Conservation (phyloP, 2,113 vertebrate species). For the Camelus bactrianus region DNA sequence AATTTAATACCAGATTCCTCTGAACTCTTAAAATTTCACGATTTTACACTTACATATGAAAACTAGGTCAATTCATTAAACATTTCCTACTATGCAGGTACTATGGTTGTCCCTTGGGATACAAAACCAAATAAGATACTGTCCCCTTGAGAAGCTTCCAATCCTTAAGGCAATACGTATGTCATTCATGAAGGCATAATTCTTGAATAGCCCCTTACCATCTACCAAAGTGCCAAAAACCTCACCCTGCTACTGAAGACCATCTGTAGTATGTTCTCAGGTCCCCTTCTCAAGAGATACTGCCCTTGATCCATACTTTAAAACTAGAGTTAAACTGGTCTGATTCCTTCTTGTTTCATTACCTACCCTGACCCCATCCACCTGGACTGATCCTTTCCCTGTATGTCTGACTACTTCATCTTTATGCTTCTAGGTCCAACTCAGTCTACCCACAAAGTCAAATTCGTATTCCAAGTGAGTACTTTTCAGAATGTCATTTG, state of each 20-base stretch:
- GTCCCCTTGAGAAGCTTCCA: neutral
- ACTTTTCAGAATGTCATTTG: neutral
- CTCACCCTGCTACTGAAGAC: neutral
- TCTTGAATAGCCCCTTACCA: neutral
- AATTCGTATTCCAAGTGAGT: neutral
- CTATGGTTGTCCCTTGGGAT: neutral
- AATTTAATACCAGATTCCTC: neutral
- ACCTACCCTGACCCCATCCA: neutral
- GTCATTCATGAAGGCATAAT: neutral
- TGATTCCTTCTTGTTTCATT: neutral
- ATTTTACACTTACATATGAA: conserved; percentile 6
- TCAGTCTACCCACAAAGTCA: neutral
- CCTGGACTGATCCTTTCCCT: neutral
- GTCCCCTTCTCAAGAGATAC: neutral
- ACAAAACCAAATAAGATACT: neutral
- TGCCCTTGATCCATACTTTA: neutral
- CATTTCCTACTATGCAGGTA: neutral
- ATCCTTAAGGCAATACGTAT: neutral
- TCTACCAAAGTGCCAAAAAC: neutral
- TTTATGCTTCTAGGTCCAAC: neutral
- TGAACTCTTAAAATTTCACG: neutral
- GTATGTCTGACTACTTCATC: neutral
- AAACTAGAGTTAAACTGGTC: neutral
- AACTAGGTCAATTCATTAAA: conserved; percentile 20
- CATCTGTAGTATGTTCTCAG: neutral